These are phyloP conservation scores for Sciurus niger DNA, from an alignment of 2,113 vertebrate genomes.

Conservation along the genomic window DNA sequence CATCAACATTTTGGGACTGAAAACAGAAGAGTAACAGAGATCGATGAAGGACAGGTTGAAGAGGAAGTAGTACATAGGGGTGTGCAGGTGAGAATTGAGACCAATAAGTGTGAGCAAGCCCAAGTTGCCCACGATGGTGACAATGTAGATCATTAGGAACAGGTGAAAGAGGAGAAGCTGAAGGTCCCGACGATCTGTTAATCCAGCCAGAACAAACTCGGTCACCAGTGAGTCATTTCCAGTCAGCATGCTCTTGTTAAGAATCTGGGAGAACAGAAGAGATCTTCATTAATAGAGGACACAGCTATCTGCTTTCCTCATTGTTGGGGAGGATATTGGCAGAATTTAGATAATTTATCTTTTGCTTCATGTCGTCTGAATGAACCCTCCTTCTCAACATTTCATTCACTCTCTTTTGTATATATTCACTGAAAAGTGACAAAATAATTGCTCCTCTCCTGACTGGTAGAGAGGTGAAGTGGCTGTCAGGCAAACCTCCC, in stretches of 20 bases:
- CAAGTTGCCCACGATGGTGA: constrained; percentile 56
- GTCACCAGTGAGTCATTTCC: constrained; percentile 62
- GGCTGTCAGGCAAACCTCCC: not conserved
- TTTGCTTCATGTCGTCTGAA: not conserved
- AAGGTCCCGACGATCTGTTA: constrained; percentile 27
- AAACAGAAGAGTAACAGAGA: constrained; percentile 62
- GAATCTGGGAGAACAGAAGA: constrained; percentile 17
- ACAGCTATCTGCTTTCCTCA: not conserved
- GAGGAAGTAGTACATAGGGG: constrained; percentile 70
- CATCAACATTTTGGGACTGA: constrained; percentile 59
- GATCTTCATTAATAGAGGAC: not conserved
- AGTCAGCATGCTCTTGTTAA: not conserved
- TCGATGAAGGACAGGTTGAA: constrained; percentile 57
- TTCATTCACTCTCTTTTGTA: not conserved
- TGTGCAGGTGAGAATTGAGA: constrained; percentile 59
- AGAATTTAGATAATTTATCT: not conserved
- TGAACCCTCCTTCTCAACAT: not conserved
- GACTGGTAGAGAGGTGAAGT: not conserved
- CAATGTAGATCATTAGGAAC: constrained; percentile 3
- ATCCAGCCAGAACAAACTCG: constrained; percentile 69
- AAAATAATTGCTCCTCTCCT: not conserved
- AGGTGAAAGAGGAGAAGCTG: constrained; percentile 28
- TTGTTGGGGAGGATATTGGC: not conserved
- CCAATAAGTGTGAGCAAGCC: constrained; percentile 37
- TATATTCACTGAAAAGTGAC: not conserved